A percentile compares a stretch with the other conserved stretches of the same genome.
Evolutionary conservation across 2,888 invertebrate genomes (phyloP).

Genomic region (Griposia aprilina): DNA sequence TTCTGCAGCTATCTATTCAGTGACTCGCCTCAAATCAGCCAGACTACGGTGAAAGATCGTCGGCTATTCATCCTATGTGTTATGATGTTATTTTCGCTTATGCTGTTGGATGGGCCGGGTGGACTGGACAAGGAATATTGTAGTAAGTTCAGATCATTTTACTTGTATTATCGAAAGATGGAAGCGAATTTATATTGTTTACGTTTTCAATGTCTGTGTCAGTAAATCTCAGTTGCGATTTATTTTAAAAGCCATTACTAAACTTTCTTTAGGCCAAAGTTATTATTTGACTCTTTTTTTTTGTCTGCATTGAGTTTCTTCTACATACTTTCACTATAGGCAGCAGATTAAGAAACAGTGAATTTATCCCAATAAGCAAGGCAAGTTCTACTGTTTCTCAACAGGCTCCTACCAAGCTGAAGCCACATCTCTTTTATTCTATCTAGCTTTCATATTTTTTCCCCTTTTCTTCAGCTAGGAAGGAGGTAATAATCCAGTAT

Average conservation of each 20-base stretch:
- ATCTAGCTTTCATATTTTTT: not conserved
- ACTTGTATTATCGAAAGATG: not conserved
- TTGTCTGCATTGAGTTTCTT: not conserved
- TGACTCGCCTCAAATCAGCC: slow-evolving; percentile 44
- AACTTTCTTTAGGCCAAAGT: not conserved
- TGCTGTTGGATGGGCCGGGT: slow-evolving; percentile 23
- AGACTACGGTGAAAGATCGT: slow-evolving; percentile 61
- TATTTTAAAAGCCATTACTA: not conserved
- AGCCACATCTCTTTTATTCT: not conserved
- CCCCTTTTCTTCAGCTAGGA: not conserved
- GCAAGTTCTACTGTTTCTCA: not conserved
- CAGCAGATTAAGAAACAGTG: not conserved
- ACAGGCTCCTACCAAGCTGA: too few relatives aligned
- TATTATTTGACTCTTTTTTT: not conserved
- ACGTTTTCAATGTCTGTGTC: not conserved
- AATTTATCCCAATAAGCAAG: not conserved
- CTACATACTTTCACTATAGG: not conserved
- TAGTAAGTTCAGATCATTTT: slow-evolving; percentile 13
- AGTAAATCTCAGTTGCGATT: not conserved
- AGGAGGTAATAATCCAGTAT: slow-evolving; percentile 35
- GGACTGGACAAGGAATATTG: slow-evolving; percentile 31
- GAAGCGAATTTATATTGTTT: not conserved
- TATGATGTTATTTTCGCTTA: slow-evolving; percentile 64
- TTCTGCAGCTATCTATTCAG: not conserved
- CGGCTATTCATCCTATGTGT: slow-evolving; percentile 59